These are phyloP conservation scores for Melinopterus prodromus DNA, from an alignment of 2,888 invertebrate species.

Conservation along the genomic window DNA sequence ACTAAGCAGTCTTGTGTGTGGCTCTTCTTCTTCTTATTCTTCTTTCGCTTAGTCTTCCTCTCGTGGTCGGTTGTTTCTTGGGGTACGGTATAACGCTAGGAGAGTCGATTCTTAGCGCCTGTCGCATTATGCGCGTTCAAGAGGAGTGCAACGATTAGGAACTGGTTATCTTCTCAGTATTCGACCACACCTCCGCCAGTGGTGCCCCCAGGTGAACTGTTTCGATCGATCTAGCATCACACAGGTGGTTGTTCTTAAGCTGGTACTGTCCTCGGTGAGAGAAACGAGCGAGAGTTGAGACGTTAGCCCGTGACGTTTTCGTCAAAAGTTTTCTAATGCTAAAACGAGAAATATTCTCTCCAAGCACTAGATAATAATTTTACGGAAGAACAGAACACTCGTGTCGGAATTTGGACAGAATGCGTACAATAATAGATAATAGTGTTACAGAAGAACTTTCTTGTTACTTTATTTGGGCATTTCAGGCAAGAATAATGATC, in stretches of 20 bases:
- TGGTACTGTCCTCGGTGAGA: not conserved
- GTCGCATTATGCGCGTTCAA: slow-evolving; percentile 56
- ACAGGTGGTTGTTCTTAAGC: not conserved
- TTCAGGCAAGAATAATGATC: too few relatives aligned
- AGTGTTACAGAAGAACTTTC: too few relatives aligned
- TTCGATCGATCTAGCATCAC: not conserved
- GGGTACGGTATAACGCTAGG: not conserved
- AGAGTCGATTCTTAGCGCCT: slow-evolving; percentile 45
- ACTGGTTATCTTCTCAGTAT: slow-evolving; percentile 54
- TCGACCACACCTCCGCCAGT: slow-evolving; percentile 52
- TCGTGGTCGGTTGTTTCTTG: not conserved
- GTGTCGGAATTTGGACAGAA: too few relatives aligned
- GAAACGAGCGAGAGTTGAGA: not conserved
- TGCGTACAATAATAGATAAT: too few relatives aligned
- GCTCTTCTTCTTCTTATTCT: not conserved
- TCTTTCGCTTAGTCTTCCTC: not conserved
- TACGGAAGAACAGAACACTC: too few relatives aligned
- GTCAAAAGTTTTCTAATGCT: too few relatives aligned
- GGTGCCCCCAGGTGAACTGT: slow-evolving; percentile 16
- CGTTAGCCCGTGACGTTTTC: not conserved
- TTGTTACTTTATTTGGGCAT: too few relatives aligned
- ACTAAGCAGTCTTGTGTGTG: not conserved
- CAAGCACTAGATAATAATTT: too few relatives aligned
- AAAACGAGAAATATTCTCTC: too few relatives aligned
- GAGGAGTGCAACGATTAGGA: slow-evolving; percentile 55